A percentile compares a stretch with the other conserved stretches of the same genome.
Evolutionary conservation across 2,797 vertebrate genomes (phyloP).

Genomic region (Chiroxiphia lanceolata): DNA sequence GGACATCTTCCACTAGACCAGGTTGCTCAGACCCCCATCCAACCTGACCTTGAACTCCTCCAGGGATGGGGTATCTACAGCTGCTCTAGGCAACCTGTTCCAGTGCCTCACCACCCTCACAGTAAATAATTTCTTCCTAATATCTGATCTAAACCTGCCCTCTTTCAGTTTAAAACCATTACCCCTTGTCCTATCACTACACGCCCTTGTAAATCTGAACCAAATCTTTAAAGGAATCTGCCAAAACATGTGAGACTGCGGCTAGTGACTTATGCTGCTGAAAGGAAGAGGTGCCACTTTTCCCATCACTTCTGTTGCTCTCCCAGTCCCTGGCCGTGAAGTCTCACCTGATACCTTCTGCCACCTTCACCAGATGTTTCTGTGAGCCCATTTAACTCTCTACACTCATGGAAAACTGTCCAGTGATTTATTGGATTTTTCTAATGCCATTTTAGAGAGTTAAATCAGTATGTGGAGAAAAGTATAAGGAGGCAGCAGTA

Average conservation of each 20-base stretch:
- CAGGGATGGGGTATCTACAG: rapidly evolving
- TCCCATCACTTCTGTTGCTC: neutral
- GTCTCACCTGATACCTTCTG: neutral
- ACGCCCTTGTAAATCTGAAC: neutral
- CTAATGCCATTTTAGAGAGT: neutral
- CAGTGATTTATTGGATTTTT: neutral
- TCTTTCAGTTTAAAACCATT: neutral
- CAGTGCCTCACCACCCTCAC: neutral
- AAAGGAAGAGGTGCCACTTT: neutral
- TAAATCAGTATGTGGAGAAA: neutral
- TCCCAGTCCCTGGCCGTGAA: neutral
- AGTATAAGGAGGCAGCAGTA: neutral
- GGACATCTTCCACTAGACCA: neutral
- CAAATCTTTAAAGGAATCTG: neutral
- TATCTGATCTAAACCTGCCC: neutral
- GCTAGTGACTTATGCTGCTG: neutral
- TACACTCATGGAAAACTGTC: neutral
- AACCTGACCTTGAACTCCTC: neutral
- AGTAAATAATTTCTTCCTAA: neutral
- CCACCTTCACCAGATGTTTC: neutral
- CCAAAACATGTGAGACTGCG: neutral
- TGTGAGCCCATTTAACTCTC: neutral
- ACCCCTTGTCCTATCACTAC: neutral
- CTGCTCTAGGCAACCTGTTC: neutral
- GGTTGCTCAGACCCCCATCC: neutral